A percentile compares a stretch with the other conserved stretches of the same genome.
Conservation (phyloP, 1,140 invertebrate genomes). For the Drosophila mayri region DNA sequence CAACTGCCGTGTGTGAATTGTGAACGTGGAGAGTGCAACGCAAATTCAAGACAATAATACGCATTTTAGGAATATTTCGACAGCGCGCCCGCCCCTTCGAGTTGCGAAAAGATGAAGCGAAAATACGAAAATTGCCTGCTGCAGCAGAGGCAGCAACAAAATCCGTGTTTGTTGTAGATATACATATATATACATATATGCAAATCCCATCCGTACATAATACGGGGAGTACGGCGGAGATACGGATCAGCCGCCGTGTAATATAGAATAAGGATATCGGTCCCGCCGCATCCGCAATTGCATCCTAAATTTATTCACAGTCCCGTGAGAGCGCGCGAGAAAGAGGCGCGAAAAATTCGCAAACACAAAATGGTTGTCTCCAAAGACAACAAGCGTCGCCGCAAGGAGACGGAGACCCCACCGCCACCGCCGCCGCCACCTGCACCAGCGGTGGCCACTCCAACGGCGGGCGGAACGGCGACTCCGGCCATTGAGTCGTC, state of each 20-base stretch:
- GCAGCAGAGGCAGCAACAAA: conserved; percentile 71
- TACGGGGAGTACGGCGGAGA: conserved; percentile 40
- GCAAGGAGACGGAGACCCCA: conserved; percentile 77
- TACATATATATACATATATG: conserved; percentile 45
- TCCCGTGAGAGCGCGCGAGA: conserved; percentile 37
- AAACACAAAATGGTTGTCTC: conserved; percentile 84
- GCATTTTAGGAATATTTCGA: conserved; percentile 45
- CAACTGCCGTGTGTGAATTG: conserved; percentile 54
- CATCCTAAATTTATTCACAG: conserved; percentile 35
- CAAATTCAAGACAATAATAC: conserved; percentile 63
- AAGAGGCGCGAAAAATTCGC: conserved; percentile 79
- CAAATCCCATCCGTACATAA: conserved; percentile 59
- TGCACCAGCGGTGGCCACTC: conserved; percentile 31
- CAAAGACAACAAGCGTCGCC: conserved; percentile 84
- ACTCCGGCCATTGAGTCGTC: conserved; percentile 78
- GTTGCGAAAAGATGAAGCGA: conserved; percentile 67
- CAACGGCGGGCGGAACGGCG: conserved; percentile 34
- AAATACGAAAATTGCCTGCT: conserved; percentile 74
- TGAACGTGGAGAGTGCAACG: conserved; percentile 48
- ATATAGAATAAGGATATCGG: conserved; percentile 39
- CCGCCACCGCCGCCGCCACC: conserved; percentile 60
- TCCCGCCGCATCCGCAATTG: conserved; percentile 1
- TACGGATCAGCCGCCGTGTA: conserved; percentile 28
- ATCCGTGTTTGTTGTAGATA: conserved; percentile 72
- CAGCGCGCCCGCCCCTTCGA: conserved; percentile 19